Conservation (phyloP, 2,113 vertebrate species). For the Harpagus bidentatus region DNA sequence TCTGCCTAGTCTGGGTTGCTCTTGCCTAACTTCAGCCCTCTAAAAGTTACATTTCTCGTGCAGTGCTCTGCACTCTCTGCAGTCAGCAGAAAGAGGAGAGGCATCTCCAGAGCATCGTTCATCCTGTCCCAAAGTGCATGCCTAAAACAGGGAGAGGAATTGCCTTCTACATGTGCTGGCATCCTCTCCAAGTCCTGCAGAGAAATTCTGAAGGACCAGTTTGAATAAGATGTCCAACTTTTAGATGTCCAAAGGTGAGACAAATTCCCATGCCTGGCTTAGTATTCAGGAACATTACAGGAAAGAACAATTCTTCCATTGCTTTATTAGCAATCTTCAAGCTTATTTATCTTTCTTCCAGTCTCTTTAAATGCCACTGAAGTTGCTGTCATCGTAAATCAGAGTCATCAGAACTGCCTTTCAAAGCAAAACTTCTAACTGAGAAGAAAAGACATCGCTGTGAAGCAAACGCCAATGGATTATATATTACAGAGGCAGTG, state of each 20-base stretch:
- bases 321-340: conserved; percentile 10
- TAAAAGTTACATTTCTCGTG: not conserved
- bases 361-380: conserved; percentile 26
- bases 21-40: not conserved
- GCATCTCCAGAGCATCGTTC: not conserved
- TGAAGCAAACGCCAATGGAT: not conserved
- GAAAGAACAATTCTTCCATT: not conserved
- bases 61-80: not conserved
- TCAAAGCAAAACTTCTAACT: not conserved
- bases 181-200: not conserved
- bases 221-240: not conserved
- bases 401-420: conserved; percentile 13
- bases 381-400: conserved; percentile 36
- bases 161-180: not conserved
- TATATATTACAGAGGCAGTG: not conserved
- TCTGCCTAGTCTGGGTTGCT: no score
- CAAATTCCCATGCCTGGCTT: not conserved
- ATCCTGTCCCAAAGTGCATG: not conserved
- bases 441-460: not conserved
- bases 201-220: not conserved
- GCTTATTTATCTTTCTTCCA: conserved; percentile 23
- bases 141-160: not conserved
- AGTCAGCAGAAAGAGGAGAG: not conserved
- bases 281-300: not conserved
- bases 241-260: not conserved